Percentiles rank a stretch among this genome's conserved stretches.
Conservation (phyloP, 2,888 invertebrate genomes). For the Lasioglossum villosulum region DNA sequence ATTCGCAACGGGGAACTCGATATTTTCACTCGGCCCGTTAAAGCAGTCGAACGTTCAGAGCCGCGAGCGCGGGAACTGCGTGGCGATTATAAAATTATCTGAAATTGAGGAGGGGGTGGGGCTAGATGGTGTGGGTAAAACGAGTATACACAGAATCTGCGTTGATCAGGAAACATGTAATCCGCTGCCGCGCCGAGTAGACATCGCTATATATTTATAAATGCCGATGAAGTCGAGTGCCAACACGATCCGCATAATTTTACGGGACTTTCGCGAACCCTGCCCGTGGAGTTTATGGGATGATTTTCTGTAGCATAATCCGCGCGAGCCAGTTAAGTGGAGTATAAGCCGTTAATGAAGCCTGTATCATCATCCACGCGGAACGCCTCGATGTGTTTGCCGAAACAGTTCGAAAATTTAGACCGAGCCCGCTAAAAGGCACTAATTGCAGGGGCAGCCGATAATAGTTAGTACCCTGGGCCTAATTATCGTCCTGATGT, state of each 20-base stretch:
- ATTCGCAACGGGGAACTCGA: background rate
- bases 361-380: conserved; percentile 58
- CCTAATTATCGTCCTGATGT: conserved; percentile 58
- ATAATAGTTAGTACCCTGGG: conserved; percentile 64
- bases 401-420: conserved; percentile 73
- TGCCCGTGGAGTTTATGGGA: conserved; percentile 43
- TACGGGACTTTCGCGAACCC: conserved; percentile 55
- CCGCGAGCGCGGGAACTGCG: background rate
- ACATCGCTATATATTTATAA: background rate
- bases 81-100: conserved; percentile 35
- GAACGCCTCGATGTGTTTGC: conserved; percentile 69
- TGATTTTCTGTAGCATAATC: conserved; percentile 64
- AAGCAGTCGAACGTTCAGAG: background rate
- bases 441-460: conserved; percentile 73
- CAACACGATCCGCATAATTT: conserved; percentile 65
- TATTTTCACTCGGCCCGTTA: conserved; percentile 10
- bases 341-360: conserved; percentile 68
- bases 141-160: conserved; percentile 25
- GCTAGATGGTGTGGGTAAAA: conserved; percentile 7
- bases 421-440: conserved; percentile 71
- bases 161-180: conserved; percentile 54
- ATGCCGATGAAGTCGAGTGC: conserved; percentile 28
- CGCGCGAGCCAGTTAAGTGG: conserved; percentile 62
- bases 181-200: conserved; percentile 8
- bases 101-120: background rate